A percentile compares a stretch with the other conserved stretches of the same genome.
Evolutionary conservation across 2,113 vertebrate genomes (phyloP).

Genomic region (Hiodon alosoides): DNA sequence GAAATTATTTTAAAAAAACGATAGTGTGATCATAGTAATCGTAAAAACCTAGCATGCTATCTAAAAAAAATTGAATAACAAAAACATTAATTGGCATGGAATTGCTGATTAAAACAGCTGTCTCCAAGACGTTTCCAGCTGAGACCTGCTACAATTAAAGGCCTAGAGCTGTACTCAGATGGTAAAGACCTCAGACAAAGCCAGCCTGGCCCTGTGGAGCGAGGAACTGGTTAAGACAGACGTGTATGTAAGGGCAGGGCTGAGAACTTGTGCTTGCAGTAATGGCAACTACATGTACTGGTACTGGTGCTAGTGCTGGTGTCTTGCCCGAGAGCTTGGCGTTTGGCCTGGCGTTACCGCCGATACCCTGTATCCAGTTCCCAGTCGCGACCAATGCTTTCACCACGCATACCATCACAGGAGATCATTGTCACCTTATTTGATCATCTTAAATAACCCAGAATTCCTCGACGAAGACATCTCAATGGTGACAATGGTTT

Average conservation of each 20-base stretch:
- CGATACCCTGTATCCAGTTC: neutral
- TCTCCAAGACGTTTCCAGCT: neutral
- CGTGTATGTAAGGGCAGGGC: too few species aligned
- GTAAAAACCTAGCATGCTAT: neutral
- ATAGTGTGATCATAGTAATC: conserved; percentile 19
- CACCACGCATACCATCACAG: neutral
- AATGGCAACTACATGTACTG: neutral
- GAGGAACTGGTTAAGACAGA: neutral
- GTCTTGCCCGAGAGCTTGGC: too few species aligned
- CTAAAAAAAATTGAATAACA: conserved; percentile 3
- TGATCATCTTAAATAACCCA: too few species aligned
- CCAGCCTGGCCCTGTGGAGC: neutral
- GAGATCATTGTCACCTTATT: too few species aligned
- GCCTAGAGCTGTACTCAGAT: neutral
- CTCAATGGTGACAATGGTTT: too few species aligned
- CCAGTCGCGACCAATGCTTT: neutral
- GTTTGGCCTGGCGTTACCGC: neutral
- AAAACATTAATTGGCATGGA: neutral
- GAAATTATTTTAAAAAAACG: conserved; percentile 19
- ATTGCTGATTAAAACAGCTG: neutral
- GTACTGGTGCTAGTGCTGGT: neutral
- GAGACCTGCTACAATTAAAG: neutral
- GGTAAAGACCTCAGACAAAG: neutral
- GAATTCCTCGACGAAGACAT: too few species aligned
- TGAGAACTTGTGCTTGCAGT: neutral